A percentile compares a stretch with the other conserved stretches of the same genome.
phyloP scores from a whole-genome alignment of 2,113 vertebrate species.

The Abramis brama region DNA sequence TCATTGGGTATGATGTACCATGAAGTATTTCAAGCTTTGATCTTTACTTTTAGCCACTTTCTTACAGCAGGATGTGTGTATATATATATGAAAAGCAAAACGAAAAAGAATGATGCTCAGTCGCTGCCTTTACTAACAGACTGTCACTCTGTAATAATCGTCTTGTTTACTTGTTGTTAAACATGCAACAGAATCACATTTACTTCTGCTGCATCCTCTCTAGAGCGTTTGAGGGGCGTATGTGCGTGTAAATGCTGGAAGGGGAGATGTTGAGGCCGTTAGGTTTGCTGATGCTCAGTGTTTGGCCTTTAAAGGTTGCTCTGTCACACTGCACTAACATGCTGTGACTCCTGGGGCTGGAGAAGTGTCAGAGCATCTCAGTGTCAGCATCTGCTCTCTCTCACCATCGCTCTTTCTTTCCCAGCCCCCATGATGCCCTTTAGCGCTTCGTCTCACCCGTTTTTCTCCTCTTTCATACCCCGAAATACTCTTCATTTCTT shows the following conservation, averaged over 20 bases:
- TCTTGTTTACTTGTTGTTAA: constrained; percentile 28
- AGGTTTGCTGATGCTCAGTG: constrained; percentile 71
- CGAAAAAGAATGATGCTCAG: constrained; percentile 13
- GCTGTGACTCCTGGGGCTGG: constrained; percentile 69
- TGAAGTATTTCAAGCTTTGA: constrained; percentile 37
- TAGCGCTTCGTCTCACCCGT: constrained; percentile 60
- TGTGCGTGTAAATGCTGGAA: constrained; percentile 19
- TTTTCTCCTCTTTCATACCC: constrained; percentile 49
- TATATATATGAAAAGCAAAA: constrained; percentile 35
- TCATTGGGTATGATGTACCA: constrained; percentile 21
- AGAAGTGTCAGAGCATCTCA: constrained; percentile 73
- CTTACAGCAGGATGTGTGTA: not conserved
- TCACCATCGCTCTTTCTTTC: constrained; percentile 47
- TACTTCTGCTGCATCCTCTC: constrained; percentile 5
- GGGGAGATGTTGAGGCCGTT: constrained; percentile 56
- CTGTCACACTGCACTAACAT: constrained; percentile 77
- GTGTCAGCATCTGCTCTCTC: constrained; percentile 71
- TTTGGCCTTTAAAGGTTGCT: constrained; percentile 82
- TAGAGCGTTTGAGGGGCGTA: not conserved
- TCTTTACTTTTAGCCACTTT: constrained; percentile 25
- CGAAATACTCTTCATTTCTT: not conserved
- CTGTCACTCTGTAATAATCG: constrained; percentile 19
- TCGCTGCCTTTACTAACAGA: constrained; percentile 25
- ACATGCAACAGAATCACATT: constrained; percentile 7
- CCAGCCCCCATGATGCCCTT: constrained; percentile 58